phyloP scores from a whole-genome alignment of 2,113 vertebrate genomes.

The Mobula birostris region DNA sequence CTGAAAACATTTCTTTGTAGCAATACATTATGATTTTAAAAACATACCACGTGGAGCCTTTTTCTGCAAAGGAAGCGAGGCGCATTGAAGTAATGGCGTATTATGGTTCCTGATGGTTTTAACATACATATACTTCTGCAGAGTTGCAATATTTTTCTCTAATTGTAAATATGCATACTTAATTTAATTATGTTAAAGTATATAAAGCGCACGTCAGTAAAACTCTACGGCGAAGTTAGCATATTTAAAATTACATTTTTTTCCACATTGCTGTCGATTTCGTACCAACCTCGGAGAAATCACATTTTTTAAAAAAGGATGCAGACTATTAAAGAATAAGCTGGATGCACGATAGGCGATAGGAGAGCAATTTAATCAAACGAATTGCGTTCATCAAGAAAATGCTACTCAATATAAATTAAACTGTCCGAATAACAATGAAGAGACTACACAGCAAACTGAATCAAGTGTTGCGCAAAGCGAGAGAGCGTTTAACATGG shows the following conservation, averaged over 20 bases:
- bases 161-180: not conserved
- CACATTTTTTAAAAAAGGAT: not conserved
- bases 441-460: not conserved
- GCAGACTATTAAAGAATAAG: not conserved
- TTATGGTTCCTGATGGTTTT: slow-evolving; percentile 31
- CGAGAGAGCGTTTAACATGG: not conserved
- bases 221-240: not conserved
- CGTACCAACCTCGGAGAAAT: not conserved
- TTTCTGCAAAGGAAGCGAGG: slow-evolving; percentile 23
- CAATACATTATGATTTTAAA: slow-evolving; percentile 36
- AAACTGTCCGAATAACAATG: not conserved
- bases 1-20: slow-evolving; percentile 35
- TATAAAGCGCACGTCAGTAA: not conserved
- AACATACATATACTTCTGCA: slow-evolving; percentile 18
- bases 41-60: slow-evolving; percentile 34
- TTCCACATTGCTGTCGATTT: not conserved
- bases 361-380: not conserved
- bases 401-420: not conserved
- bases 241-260: not conserved
- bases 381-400: not conserved
- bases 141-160: not conserved
- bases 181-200: not conserved
- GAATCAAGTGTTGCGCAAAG: not conserved
- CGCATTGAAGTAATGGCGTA: slow-evolving; percentile 23
- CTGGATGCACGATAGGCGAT: not conserved